A percentile compares a stretch with the other conserved stretches of the same genome.
Conservation (phyloP, 2,797 vertebrate genomes). For the Karalla daura region DNA sequence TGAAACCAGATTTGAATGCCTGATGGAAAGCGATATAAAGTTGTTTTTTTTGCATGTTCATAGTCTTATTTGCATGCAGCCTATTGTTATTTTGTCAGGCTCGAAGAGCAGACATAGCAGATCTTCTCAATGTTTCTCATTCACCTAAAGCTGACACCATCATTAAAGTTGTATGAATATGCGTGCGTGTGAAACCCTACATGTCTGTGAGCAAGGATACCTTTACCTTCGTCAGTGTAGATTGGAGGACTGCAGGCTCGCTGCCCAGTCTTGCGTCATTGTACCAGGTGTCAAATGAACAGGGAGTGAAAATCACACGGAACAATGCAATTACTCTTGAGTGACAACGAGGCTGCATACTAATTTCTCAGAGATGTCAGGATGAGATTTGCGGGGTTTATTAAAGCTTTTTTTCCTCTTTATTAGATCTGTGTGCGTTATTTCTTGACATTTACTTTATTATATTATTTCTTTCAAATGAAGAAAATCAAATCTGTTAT, state of each 20-base stretch:
- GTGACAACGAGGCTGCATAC: background rate
- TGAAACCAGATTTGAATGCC: conserved; percentile 19
- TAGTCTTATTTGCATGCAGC: conserved; percentile 13
- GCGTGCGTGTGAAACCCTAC: background rate
- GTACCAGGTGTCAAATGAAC: conserved; percentile 24
- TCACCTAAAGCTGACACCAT: conserved; percentile 30
- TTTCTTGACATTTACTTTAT: background rate
- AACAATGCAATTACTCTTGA: background rate
- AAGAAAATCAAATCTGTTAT: background rate
- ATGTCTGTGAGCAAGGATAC: background rate
- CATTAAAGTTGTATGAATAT: conserved; percentile 45
- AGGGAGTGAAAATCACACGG: background rate
- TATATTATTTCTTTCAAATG: background rate
- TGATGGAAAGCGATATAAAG: conserved; percentile 11
- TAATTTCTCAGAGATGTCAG: background rate
- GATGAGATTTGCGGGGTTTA: background rate
- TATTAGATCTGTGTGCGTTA: background rate
- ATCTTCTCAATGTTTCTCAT: conserved; percentile 2
- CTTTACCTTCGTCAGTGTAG: background rate
- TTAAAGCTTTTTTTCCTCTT: background rate
- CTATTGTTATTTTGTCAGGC: background rate
- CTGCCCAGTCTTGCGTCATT: conserved; percentile 27
- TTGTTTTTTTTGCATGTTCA: background rate
- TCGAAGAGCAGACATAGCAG: background rate
- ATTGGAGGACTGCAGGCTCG: conserved; percentile 6